These are phyloP conservation scores for Apotomis capreana DNA, from an alignment of 2,888 invertebrate genomes.

Conservation along the genomic window DNA sequence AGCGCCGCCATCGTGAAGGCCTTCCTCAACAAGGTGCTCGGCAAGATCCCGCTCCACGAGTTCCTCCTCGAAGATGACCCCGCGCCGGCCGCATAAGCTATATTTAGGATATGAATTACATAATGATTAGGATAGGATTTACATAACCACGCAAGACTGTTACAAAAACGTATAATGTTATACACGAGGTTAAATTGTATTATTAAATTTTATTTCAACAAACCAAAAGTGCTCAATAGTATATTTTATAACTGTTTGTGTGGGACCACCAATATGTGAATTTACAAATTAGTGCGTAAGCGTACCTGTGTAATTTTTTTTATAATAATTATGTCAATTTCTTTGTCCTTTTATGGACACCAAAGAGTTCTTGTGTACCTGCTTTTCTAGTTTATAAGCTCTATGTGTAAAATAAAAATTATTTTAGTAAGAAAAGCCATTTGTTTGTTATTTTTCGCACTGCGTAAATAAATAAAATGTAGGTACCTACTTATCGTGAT, in stretches of 20 bases:
- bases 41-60: conserved; percentile 83
- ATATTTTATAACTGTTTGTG: background rate
- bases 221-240: too few species aligned
- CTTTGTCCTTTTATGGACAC: conserved; percentile 34
- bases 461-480: background rate
- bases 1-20: conserved; percentile 84
- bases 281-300: conserved; percentile 15
- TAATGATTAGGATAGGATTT: too few species aligned
- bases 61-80: conserved; percentile 71
- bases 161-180: too few species aligned
- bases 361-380: conserved; percentile 47
- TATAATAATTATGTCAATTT: conserved; percentile 12
- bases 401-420: background rate
- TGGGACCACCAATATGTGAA: background rate
- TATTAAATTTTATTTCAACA: too few species aligned
- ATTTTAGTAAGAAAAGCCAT: too few species aligned
- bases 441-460: background rate
- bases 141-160: too few species aligned
- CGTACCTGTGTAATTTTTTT: background rate
- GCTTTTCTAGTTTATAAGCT: conserved; percentile 28
- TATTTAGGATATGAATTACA: too few species aligned
- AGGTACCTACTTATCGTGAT: background rate
- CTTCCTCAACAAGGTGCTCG: conserved; percentile 83
- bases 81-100: conserved; percentile 2
- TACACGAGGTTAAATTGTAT: too few species aligned